Base-by-base conservation (phyloP, 2,888 invertebrate species). In the Miltochrista miniata region DNA sequence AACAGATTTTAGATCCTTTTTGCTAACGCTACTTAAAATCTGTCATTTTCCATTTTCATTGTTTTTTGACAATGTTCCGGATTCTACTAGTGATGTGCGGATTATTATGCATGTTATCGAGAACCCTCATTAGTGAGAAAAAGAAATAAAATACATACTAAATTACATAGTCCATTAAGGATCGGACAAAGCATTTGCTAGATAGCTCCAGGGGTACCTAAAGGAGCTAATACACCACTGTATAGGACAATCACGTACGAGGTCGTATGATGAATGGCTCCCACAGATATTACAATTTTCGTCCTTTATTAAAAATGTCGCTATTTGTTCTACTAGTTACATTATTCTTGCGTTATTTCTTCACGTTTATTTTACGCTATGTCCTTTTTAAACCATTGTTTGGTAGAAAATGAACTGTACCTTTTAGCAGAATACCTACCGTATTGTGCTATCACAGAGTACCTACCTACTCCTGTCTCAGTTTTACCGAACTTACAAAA, bases 231-330 rank as follows among this genome's bases (percentile, higher is more conserved):
- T 82, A 79, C 73, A 67, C 74, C 61, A 58, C 61, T 70, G 59
- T 74, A 72, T 69, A 81, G 68, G 67, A 79, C 60, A 60, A 75
- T 70, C 81, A 79, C 81, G 82, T 76, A 62, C 73, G 64, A 61
- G 71, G 70, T 72, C 79, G 44, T 45, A 61, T 80, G 81, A 81
- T 80, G 76, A 72, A 78, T 78, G 51, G 66, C 49, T 55, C 66
- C 56, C 63, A 47, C 42, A 61, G 63, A 61, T 65, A 65, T 59
- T 64, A 61, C 68, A 65, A 68, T 68, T 65, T 64, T 66, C 55
- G 61, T 61, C 54, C 59, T 55, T 59, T 68, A 64, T 52, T 65
- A 65, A 68, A 67, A 65, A 58, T 45, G 43, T 13, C 52, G 10
- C 50, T 65, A 56, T 65, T 63, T 61, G 51, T 56, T 56, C 50